phyloP scores from a whole-genome alignment of 2,113 vertebrate species.

The Pelmatolapia mariae region DNA sequence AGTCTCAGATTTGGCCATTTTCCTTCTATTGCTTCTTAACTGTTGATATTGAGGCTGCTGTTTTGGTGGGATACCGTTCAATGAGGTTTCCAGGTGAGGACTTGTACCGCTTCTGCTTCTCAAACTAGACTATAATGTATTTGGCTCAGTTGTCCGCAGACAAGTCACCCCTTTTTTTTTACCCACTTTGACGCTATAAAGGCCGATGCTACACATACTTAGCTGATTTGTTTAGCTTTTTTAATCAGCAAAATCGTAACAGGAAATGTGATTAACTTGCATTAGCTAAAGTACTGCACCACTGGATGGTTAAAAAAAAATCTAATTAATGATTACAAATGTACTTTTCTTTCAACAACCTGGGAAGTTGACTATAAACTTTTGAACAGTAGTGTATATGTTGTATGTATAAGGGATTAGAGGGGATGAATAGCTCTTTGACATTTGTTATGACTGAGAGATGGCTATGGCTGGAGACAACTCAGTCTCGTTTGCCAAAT shows the following conservation, averaged over 20 bases:
- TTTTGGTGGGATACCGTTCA: not conserved
- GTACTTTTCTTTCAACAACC: not conserved
- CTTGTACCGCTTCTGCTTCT: not conserved
- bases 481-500: constrained; percentile 5
- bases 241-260: not conserved
- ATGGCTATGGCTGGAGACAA: not conserved
- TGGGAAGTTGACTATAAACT: not conserved
- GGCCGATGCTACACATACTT: not conserved
- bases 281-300: not conserved
- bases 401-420: constrained; percentile 18
- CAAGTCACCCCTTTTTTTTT: not conserved
- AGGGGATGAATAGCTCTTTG: constrained; percentile 53
- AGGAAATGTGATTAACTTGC: not conserved
- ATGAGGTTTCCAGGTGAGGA: not conserved
- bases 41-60: not conserved
- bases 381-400: not conserved
- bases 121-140: not conserved
- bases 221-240: not conserved
- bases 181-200: not conserved
- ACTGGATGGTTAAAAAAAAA: not conserved
- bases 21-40: not conserved
- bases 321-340: not conserved
- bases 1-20: not conserved
- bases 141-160: not conserved
- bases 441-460: constrained; percentile 53